Base-by-base conservation (phyloP, 2,797 vertebrate genomes). In the Phalanger gymnotis region DNA sequence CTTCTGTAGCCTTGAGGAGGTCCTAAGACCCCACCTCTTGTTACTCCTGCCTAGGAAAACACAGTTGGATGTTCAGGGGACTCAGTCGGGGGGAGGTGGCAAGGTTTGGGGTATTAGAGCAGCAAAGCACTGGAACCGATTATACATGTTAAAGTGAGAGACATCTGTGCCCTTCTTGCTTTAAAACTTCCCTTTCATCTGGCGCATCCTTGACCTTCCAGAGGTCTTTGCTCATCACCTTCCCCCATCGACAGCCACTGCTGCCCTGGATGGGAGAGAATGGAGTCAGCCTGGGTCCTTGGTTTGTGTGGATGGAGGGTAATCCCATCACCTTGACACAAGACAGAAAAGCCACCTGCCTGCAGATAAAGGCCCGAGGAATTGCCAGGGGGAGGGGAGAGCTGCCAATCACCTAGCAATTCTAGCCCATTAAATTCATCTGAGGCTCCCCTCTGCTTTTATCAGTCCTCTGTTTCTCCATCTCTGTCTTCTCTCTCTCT, bases 351-450 rank as follows among this genome's bases (percentile, higher is more conserved):
- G 56, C 30, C 51, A 52, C 6, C 5, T 93, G 90, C n/a, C 25
- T 57, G 51, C 19, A 10, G 28, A 51, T 91, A 30, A 47, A 91
- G 66, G 90, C 55, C 90, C 2, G 0, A n/a, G 73, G 51, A 81
- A 92, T 90, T 90, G 55, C 2, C 27, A 90, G n/a, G 9, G 53
- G 93, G 61, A 34, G 7, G 9, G 55, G 93, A 10, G 34, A 94
- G 61, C 55, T 0, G 0, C 28, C 53, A 25, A 0, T 22, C 47
- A 61, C 58, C 30, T 0, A 0, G 54, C 28, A 28, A 51, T 7
- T 52, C 25, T 7, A 58, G 90, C 31, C 73, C 9, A 54, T 47
- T 4, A 47, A 91, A 0, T 87, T 92, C 95, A 93, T 53, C 47
- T 51, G 34, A 55, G 1, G 6, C 11, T 2, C 0, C 6, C 53